Evolutionary conservation across 2,113 vertebrate species (phyloP).

Genomic region (Larimichthys polyactis): DNA sequence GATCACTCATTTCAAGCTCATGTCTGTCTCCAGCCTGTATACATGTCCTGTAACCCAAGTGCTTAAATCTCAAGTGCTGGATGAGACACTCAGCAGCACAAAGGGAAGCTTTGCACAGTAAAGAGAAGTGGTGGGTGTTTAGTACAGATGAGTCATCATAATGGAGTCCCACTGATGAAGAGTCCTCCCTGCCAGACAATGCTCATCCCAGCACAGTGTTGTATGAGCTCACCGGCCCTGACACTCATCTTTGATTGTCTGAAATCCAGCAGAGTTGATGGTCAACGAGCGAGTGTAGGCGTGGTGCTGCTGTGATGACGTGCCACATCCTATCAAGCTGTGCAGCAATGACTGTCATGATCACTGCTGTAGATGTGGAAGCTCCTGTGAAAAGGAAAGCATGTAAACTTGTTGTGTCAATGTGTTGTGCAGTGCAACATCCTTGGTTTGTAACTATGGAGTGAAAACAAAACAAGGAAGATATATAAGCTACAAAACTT

Average conservation of each 20-base stretch:
- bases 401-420: neutral
- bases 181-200: conserved; percentile 45
- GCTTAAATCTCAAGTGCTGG: conserved; percentile 51
- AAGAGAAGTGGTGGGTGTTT: conserved; percentile 60
- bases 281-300: conserved; percentile 48
- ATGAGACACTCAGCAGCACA: conserved; percentile 57
- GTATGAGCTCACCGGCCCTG: conserved; percentile 57
- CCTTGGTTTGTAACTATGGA: conserved; percentile 1
- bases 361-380: neutral
- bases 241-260: conserved; percentile 45
- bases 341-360: conserved; percentile 20
- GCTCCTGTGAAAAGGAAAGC: conserved; percentile 4
- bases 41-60: neutral
- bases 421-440: conserved; percentile 18
- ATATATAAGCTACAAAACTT: neutral
- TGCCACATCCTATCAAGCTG: conserved; percentile 23
- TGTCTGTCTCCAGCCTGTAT: neutral
- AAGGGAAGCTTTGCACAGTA: conserved; percentile 48
- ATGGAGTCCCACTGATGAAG: conserved; percentile 61
- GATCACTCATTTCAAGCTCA: neutral
- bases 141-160: conserved; percentile 75
- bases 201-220: conserved; percentile 21
- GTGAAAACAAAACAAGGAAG: neutral
- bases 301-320: conserved; percentile 42
- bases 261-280: conserved; percentile 55